Conservation (phyloP, 2,113 vertebrate genomes). For the Seriola dumerili region DNA sequence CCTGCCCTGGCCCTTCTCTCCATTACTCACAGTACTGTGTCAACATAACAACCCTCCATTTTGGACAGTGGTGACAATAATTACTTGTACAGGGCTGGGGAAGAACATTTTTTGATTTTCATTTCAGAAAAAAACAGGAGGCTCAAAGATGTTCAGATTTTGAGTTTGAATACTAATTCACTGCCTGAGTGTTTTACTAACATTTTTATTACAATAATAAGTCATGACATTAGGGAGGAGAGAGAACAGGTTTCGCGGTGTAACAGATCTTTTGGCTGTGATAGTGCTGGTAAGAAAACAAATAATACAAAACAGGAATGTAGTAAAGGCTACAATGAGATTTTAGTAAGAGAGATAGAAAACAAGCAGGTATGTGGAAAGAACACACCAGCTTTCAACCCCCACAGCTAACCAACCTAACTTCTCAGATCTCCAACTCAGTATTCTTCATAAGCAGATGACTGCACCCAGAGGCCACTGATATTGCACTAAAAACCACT, state of each 20-base stretch:
- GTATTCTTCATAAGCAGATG: slow-evolving; percentile 9
- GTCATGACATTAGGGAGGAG: background rate
- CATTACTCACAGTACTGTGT: slow-evolving; percentile 51
- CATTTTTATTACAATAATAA: slow-evolving; percentile 12
- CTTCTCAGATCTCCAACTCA: slow-evolving; percentile 7
- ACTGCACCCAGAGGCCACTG: slow-evolving; percentile 15
- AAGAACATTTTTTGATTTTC: slow-evolving; percentile 59
- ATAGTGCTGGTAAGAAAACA: slow-evolving; percentile 2
- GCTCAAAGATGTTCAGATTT: slow-evolving; percentile 57
- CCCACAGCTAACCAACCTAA: slow-evolving; percentile 14
- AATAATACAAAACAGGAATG: slow-evolving; percentile 1
- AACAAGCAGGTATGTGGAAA: slow-evolving; percentile 40
- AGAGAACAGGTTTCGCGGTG: background rate
- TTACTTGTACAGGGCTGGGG: slow-evolving; percentile 61
- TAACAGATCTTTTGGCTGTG: slow-evolving; percentile 17
- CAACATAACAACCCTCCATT: slow-evolving; percentile 75
- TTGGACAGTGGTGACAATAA: slow-evolving; percentile 72
- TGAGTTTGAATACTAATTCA: slow-evolving; percentile 2
- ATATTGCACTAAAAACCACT: slow-evolving; percentile 34
- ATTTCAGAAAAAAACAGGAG: slow-evolving; percentile 63
- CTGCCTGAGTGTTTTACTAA: slow-evolving; percentile 1
- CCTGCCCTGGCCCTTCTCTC: slow-evolving; percentile 68
- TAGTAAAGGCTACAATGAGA: background rate
- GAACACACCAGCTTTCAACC: slow-evolving; percentile 37
- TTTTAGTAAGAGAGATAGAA: slow-evolving; percentile 13